phyloP scores from a whole-genome alignment of 2,888 invertebrate genomes.

The Tipula confusa region DNA sequence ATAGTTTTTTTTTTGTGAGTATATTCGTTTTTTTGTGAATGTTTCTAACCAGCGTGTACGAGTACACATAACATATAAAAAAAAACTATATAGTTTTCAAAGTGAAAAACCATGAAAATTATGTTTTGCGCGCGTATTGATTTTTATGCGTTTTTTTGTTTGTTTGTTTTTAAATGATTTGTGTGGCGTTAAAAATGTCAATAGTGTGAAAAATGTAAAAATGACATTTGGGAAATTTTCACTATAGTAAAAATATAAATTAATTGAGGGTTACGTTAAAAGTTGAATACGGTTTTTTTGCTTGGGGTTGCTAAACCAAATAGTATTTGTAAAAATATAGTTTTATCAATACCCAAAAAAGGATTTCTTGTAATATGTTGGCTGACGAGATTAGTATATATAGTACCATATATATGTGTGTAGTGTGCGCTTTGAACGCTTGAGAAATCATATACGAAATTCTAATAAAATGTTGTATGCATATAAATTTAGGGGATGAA shows the following conservation, averaged over 20 bases:
- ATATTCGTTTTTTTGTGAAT: background rate
- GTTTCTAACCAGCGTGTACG: background rate
- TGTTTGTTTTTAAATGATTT: background rate
- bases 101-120: conserved; percentile 3
- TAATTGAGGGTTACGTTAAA: background rate
- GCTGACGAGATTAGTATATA: background rate
- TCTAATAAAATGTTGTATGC: background rate
- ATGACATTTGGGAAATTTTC: background rate
- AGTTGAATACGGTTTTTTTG: background rate
- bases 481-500: background rate
- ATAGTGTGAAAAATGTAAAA: conserved; percentile 8
- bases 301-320: background rate
- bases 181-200: background rate
- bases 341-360: background rate
- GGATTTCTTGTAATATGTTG: background rate
- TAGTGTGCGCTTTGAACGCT: background rate
- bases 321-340: background rate
- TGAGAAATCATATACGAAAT: background rate
- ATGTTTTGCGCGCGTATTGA: background rate
- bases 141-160: background rate
- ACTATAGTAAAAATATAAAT: background rate
- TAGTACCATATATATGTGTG: background rate
- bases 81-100: background rate
- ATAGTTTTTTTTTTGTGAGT: background rate
- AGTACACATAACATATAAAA: background rate